Base-by-base conservation (phyloP, 2,888 invertebrate species). In the Lypha dubia region DNA sequence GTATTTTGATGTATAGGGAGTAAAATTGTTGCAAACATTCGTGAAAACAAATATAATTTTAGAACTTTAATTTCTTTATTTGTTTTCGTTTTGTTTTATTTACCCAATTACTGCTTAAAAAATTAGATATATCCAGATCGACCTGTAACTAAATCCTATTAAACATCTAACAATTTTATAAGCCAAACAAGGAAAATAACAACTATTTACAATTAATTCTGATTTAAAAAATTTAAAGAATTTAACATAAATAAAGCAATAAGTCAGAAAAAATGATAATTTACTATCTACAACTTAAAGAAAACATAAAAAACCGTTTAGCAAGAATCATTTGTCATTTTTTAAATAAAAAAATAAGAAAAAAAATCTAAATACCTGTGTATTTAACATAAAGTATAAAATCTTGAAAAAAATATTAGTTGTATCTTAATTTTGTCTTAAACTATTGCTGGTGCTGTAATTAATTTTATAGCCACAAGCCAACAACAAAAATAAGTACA, bases 381-480 rank as follows among this genome's bases (percentile, higher is more conserved):
- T n/a, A n/a, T n/a, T n/a, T n/a, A n/a, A n/a, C 20, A 38, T 4
- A 38, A 51, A 41, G 20, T 46, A 17, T 9, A 46, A n/a, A 49
- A 3, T 24, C 5, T 3, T 20, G 62, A 32, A 67, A 41, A n/a
- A 17, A 76, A 49, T 24, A 22, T 20, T 15, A 46, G 20, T n/a
- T n/a, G n/a, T 17, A 58, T 53, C 63, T 28, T n/a, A 82, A 68
- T 67, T 65, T 44, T 79, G 67, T 51, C 44, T 73, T 68, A 62
- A 44, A 73, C 35, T 56, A 79, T 63, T 67, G 53, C 41, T 73
- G 53, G 60, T 46, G 67, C 32, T 77, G 83, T 83, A 79, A 83
- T 83, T 83, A 83, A 83, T 77, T 83, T 67, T 51, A 73, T 56
- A 77, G 44, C 83, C 77, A 44, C 65, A 73, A 83, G 46, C 6